These are phyloP conservation scores for Epizoanthus ramosus DNA, from an alignment of 92 coral and sea anemone species.

Conservation along the genomic window DNA sequence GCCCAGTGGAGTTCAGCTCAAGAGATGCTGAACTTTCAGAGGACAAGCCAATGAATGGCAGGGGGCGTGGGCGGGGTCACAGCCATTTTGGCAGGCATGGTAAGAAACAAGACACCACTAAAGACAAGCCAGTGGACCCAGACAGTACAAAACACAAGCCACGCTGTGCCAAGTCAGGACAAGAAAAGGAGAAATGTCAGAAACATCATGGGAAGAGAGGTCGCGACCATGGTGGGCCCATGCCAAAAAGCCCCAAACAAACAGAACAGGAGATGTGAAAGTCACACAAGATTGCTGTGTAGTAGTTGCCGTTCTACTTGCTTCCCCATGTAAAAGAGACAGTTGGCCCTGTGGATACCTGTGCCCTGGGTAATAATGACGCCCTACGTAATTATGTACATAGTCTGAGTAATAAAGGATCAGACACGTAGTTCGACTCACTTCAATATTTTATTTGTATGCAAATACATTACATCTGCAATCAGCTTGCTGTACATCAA, in stretches of 20 bases:
- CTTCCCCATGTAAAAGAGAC: too few relatives aligned
- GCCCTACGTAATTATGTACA: too few relatives aligned
- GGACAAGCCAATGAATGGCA: conserved; percentile 45
- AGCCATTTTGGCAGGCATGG: neutral
- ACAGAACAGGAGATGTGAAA: neutral
- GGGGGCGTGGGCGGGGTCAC: neutral
- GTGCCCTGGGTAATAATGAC: too few relatives aligned
- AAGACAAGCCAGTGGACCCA: neutral
- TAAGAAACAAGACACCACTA: neutral
- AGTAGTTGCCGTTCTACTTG: too few relatives aligned
- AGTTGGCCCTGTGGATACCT: too few relatives aligned
- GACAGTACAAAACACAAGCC: neutral
- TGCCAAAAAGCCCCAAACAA: conserved; percentile 12
- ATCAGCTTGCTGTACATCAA: too few relatives aligned
- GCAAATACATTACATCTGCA: too few relatives aligned
- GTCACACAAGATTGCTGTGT: too few relatives aligned
- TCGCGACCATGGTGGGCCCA: conserved; percentile 37
- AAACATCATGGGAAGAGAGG: conserved; percentile 34
- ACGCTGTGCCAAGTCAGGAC: neutral
- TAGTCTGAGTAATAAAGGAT: too few relatives aligned
- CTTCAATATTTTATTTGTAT: too few relatives aligned
- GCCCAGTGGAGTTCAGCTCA: conserved; percentile 72
- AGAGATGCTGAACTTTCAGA: conserved; percentile 76
- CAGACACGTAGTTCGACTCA: too few relatives aligned
- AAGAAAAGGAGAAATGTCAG: conserved; percentile 10